Conservation (phyloP, 2,888 invertebrate genomes). For the Polymixis flavicincta region DNA sequence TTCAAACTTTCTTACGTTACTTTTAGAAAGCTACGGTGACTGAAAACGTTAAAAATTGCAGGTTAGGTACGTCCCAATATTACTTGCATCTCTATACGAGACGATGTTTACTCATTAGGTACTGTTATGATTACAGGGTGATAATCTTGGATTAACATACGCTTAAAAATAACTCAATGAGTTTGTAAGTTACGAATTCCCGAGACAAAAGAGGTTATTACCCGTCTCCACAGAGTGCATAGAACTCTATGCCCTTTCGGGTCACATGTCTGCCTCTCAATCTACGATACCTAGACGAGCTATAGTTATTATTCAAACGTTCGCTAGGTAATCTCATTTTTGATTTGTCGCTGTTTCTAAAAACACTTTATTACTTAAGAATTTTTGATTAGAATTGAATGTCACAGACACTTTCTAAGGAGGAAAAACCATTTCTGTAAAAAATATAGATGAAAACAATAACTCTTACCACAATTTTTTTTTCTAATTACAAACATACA, state of each 20-base stretch:
- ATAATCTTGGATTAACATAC: neutral
- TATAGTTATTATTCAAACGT: neutral
- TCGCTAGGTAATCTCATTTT: neutral
- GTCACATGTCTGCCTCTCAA: slow-evolving; percentile 29
- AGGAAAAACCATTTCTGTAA: neutral
- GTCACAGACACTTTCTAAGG: neutral
- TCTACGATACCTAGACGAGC: neutral
- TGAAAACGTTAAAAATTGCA: neutral
- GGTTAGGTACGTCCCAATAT: neutral
- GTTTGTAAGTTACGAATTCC: slow-evolving; percentile 5
- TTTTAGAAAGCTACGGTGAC: neutral
- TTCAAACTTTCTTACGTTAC: too few species aligned
- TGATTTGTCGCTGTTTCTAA: neutral
- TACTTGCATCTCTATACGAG: neutral
- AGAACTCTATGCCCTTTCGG: slow-evolving; percentile 42
- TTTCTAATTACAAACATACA: neutral
- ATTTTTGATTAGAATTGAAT: neutral
- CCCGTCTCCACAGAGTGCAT: slow-evolving; percentile 40
- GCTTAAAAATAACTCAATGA: neutral
- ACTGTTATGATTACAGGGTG: neutral
- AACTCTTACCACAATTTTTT: too few species aligned
- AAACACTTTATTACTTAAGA: neutral
- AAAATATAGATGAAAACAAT: neutral
- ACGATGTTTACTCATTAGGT: neutral
- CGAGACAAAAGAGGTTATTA: slow-evolving; percentile 37